Base-by-base conservation (phyloP, 2,797 vertebrate species). In the Catharus ustulatus region DNA sequence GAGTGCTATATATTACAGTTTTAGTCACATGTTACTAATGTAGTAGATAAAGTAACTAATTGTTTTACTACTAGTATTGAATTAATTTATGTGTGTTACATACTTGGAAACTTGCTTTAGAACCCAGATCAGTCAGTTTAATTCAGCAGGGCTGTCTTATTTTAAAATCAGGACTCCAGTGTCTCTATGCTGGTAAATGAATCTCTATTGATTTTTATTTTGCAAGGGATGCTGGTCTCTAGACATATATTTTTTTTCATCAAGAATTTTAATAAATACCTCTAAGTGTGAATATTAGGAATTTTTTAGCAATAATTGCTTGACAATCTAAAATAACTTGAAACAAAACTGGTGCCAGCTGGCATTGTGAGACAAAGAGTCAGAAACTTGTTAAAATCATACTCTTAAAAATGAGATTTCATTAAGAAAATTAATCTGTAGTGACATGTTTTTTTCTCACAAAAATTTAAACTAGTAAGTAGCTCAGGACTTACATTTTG, bases 341-440 rank as follows among this genome's bases (percentile, higher is more conserved):
- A 89, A 83, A 57, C 42, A 1, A 89, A 86, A 40, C 68, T 49
- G 9, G 24, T 78, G 27, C 15, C 63, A 87, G 66, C 32, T 46
- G 49, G 26, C 52, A 84, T 87, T 90, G 30, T 83, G 77, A 55
- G 93, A 75, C 34, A 80, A 96, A 94, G 75, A 17, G 5, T 85
- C 72, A 91, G 64, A 94, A 94, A 54, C 51, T 36, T 87, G 10
- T 59, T 86, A 9, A 55, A 52, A 85, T 87, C 38, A 46, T 73
- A 38, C 19, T 86, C 61, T 91, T 87, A 84, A 93, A 85, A 86
- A 68, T 55, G 14, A 57, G 69, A 16, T 57, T 91, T 87, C 27
- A 52, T 71, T 94, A 51, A 58, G 16, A 74, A 95, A 95, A 81
- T 45, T 3, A 34, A 51, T 80, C 52, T 71, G 45, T 84, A 89